Conservation (phyloP, 2,888 invertebrate genomes). For the Erebia palarica region DNA sequence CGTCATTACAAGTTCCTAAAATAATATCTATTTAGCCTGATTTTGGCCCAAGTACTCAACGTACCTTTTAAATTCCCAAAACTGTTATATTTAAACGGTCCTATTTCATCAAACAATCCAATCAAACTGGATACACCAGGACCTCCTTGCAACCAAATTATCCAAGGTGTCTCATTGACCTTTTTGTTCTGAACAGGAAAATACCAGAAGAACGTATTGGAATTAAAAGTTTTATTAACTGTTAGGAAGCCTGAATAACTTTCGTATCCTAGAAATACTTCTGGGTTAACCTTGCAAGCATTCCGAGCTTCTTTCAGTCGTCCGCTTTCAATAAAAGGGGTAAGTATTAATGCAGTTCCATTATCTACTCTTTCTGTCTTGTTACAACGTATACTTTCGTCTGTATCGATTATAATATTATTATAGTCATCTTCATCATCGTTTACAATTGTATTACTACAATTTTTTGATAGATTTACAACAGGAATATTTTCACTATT, state of each 20-base stretch:
- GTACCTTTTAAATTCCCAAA: slow-evolving; percentile 32
- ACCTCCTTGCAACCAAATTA: slow-evolving; percentile 96
- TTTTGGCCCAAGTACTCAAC: not conserved
- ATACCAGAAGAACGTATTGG: slow-evolving; percentile 93
- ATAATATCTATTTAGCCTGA: too few relatives aligned
- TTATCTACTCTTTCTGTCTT: slow-evolving; percentile 29
- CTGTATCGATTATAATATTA: slow-evolving; percentile 20
- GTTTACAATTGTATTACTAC: slow-evolving; percentile 1
- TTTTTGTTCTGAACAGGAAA: slow-evolving; percentile 83
- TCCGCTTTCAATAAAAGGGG: slow-evolving; percentile 64
- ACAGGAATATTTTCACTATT: slow-evolving; percentile 3
- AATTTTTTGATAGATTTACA: not conserved
- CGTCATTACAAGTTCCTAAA: too few relatives aligned
- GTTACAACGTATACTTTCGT: slow-evolving; percentile 28
- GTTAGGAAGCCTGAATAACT: slow-evolving; percentile 84
- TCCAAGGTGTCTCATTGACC: slow-evolving; percentile 82
- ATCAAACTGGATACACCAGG: slow-evolving; percentile 87
- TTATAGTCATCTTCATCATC: slow-evolving; percentile 26
- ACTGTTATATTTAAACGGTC: slow-evolving; percentile 54
- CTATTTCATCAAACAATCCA: slow-evolving; percentile 73
- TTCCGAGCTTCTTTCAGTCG: slow-evolving; percentile 63
- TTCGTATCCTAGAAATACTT: slow-evolving; percentile 62
- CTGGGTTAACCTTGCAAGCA: slow-evolving; percentile 55
- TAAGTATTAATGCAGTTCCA: slow-evolving; percentile 55
- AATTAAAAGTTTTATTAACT: slow-evolving; percentile 87